Conservation (phyloP, 2,888 invertebrate genomes). For the Noctua pronuba region DNA sequence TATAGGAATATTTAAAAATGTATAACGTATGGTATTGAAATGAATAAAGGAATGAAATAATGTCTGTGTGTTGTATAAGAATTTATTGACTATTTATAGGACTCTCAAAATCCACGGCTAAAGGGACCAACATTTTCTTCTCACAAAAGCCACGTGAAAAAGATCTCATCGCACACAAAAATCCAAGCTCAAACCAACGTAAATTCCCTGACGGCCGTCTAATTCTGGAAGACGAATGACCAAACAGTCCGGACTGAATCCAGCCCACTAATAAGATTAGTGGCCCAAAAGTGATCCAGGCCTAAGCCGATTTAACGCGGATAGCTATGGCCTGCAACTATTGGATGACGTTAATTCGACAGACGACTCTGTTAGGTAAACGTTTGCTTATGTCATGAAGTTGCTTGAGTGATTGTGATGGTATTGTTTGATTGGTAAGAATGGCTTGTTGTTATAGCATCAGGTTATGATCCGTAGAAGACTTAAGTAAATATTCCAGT, state of each 20-base stretch:
- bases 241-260: conserved; percentile 31
- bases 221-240: conserved; percentile 45
- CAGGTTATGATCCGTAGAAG: background rate
- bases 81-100: too few relatives aligned
- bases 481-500: background rate
- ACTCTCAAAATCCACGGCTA: background rate
- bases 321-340: conserved; percentile 50
- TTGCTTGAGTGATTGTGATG: background rate
- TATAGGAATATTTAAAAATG: too few relatives aligned
- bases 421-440: background rate
- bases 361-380: conserved; percentile 37
- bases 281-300: conserved; percentile 58
- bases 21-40: too few relatives aligned
- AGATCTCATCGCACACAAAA: conserved; percentile 1
- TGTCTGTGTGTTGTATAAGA: too few relatives aligned
- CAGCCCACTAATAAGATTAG: conserved; percentile 61
- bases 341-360: conserved; percentile 57
- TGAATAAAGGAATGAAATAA: too few relatives aligned
- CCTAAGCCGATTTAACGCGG: conserved; percentile 60
- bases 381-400: conserved; percentile 16
- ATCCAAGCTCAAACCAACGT: conserved; percentile 1
- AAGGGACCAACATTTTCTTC: background rate
- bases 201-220: conserved; percentile 34
- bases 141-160: background rate
- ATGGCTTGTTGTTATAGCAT: background rate